Evolutionary conservation across 2,888 invertebrate genomes (phyloP).

Genomic region (Habroteleia sp.): DNA sequence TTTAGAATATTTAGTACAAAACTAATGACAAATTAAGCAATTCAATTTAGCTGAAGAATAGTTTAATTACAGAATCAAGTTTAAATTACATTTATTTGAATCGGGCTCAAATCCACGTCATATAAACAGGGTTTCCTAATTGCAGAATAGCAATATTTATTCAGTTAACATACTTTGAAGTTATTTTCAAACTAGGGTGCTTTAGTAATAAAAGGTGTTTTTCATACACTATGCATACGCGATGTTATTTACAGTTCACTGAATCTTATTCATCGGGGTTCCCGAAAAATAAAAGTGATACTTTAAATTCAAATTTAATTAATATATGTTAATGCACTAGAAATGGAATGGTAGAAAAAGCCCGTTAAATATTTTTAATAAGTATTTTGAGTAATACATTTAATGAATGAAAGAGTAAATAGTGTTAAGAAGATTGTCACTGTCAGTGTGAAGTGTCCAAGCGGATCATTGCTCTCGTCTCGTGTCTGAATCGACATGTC

Average conservation of each 20-base stretch:
- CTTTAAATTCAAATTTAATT: too few relatives aligned
- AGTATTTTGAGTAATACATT: neutral
- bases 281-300: too few relatives aligned
- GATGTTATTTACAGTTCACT: too few relatives aligned
- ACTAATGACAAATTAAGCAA: too few relatives aligned
- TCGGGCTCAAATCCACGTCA: slow-evolving; percentile 2
- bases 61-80: slow-evolving; percentile 11
- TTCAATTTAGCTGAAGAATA: too few relatives aligned
- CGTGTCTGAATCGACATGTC: slow-evolving; percentile 45
- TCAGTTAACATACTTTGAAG: slow-evolving; percentile 34
- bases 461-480: slow-evolving; percentile 53
- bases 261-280: too few relatives aligned
- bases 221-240: too few relatives aligned
- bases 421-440: slow-evolving; percentile 21
- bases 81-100: slow-evolving; percentile 20
- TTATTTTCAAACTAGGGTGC: slow-evolving; percentile 25
- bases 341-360: too few relatives aligned
- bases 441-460: slow-evolving; percentile 28
- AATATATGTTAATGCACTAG: too few relatives aligned
- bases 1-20: too few relatives aligned
- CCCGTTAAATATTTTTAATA: too few relatives aligned
- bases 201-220: neutral
- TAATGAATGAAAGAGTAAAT: slow-evolving; percentile 22
- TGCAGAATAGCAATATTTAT: slow-evolving; percentile 12
- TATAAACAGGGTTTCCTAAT: slow-evolving; percentile 43